Base-by-base conservation (phyloP, 2,113 vertebrate species). In the Prunella fulvescens region DNA sequence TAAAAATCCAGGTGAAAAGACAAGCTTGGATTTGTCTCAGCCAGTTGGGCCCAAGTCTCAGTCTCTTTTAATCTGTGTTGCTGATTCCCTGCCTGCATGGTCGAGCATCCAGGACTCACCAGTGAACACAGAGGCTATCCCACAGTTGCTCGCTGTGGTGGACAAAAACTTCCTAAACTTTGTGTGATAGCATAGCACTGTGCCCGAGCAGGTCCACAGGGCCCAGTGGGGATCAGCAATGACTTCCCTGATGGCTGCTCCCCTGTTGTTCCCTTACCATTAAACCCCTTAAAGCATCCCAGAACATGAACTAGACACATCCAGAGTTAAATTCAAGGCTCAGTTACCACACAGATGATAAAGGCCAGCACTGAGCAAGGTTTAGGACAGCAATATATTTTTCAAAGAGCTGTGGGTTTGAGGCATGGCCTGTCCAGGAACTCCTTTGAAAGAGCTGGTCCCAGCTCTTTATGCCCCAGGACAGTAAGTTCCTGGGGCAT, bases 11-110 rank as follows among this genome's bases (percentile, higher is more conserved):
- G 7, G 8, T 57, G 39, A 54, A 82, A 85, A 65, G 14, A 26
- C 8, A 42, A 66, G 28, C 3, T 35, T 19, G 51, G 3, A 13
- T 28, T 47, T 8, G 3, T 73, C 29, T 65, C 47, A 60, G 14
- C 5, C n/a, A 83, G 4, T 0, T 16, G 20, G 19, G 39, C 19
- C 12, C 3, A 4, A 39, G 20, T 15, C 15, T 73, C n/a, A 47
- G 14, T 28, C 22, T 48, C 6, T 35, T 90, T 87, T 70, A 39
- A n/a, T 14, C 16, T 35, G 3, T n/a, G 17, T 23, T 48, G 19
- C 5, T 16, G 4, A 42, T 56, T 72, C 40, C 14, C 11, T 31
- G 22, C 14, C 54, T 53, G 9, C 14, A 33, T 11, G 15, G 18
- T 39, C 19, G 18, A 57, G 28, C 15, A 77, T 7, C 14, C 22